Base-by-base conservation (phyloP, 1,140 invertebrate species). In the Anagrus nilaparvatae region DNA sequence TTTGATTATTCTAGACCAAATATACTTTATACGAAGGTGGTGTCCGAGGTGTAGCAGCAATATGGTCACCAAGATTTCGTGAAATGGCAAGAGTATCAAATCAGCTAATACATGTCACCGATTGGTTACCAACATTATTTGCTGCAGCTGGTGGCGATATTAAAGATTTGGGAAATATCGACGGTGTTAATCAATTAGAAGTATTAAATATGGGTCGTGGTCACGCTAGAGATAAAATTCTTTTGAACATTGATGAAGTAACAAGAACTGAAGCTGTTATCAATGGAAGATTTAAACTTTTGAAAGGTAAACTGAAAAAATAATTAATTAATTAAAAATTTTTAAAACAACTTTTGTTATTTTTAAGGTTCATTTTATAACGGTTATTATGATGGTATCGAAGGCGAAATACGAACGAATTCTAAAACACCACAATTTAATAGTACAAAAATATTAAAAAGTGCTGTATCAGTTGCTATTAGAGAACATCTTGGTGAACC, bases 21-120 rank as follows among this genome's bases (percentile, higher is more conserved):
- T 74, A 74, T 40, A 79, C 78, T 2, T 48, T 83, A 14, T 84
- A 78, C 73, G 81, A 84, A 59, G 82, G 82, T 6, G 81, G 80
- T 1, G 74, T 83, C 0, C 59, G 79, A 47, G 77, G 73, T 10
- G 65, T 73, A 0, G 75, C 73, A 0, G 71, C 79, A 19, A 60
- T 85, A n/a, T 81, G 79, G 76, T 77, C 76, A 43, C 70, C 76
- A 2, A 59, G 72, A 27, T 47, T 73, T n/a, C 50, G 60, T 23
- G 56, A 60, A 40, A 54, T 58, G 41, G 66, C 76, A 6, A 58
- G 65, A 1, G 65, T 73, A 9, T 70, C 65, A 2, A 60, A 64
- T 28, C 55, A 72, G 19, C 60, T 84, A 53, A 69, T 83, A 47
- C 79, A 83, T 49, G 71, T 85, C 10, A 69, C 72, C 10, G 82